Conservation (phyloP, 1,140 invertebrate species). For the Micrasema minimum region DNA sequence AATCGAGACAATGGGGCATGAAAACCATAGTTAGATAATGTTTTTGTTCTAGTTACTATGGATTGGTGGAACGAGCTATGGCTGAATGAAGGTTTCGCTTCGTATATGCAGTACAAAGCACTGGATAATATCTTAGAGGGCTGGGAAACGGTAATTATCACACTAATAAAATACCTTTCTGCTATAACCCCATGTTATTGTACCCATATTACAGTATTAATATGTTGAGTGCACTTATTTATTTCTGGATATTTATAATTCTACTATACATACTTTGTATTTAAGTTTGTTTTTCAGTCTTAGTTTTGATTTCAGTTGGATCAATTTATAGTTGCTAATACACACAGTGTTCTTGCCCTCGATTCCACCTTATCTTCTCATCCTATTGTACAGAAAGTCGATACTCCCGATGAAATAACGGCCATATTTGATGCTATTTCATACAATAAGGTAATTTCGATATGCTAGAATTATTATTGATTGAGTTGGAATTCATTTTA, state of each 20-base stretch:
- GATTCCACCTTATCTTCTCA: slow-evolving; percentile 89
- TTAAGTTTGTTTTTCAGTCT: too few species aligned
- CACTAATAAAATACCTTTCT: neutral
- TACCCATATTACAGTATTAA: too few species aligned
- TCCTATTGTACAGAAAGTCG: slow-evolving; percentile 86
- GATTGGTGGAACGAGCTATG: slow-evolving; percentile 94
- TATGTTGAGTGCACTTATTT: slow-evolving; percentile 3
- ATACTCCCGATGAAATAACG: slow-evolving; percentile 89
- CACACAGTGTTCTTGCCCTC: slow-evolving; percentile 78
- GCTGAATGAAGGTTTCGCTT: slow-evolving; percentile 93
- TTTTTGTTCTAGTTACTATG: slow-evolving; percentile 78
- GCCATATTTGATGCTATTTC: slow-evolving; percentile 93
- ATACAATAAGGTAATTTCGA: slow-evolving; percentile 93
- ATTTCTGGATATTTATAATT: neutral
- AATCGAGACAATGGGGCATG: too few species aligned
- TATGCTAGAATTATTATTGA: too few species aligned
- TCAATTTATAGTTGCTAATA: slow-evolving; percentile 78
- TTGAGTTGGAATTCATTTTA: too few species aligned
- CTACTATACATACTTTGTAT: too few species aligned
- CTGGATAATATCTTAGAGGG: slow-evolving; percentile 76
- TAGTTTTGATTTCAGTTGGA: slow-evolving; percentile 66
- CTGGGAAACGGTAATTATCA: slow-evolving; percentile 81
- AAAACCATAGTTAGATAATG: slow-evolving; percentile 11
- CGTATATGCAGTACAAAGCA: slow-evolving; percentile 86
- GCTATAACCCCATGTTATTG: too few species aligned